These are phyloP conservation scores for Lasioglossum calceatum DNA, from an alignment of 2,888 invertebrate genomes.

Conservation along the genomic window DNA sequence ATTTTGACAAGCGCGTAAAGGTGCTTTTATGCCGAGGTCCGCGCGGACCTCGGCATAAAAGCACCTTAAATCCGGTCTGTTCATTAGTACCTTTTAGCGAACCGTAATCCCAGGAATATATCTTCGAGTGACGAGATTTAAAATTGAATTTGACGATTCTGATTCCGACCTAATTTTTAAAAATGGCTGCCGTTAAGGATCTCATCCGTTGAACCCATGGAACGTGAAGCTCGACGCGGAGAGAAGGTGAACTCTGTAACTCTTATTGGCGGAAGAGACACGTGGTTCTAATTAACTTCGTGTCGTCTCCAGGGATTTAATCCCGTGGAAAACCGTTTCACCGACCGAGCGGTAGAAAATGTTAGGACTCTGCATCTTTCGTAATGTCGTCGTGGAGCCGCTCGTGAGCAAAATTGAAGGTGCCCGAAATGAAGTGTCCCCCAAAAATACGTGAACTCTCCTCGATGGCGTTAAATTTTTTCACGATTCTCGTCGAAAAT, in stretches of 20 bases:
- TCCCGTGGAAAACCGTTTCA: slow-evolving; percentile 67
- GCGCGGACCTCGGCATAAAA: no score
- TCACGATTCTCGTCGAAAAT: background rate
- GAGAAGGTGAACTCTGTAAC: slow-evolving; percentile 52
- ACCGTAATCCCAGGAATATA: background rate
- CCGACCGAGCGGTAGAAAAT: slow-evolving; percentile 56
- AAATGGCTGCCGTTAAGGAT: slow-evolving; percentile 23
- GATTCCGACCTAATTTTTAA: slow-evolving; percentile 36
- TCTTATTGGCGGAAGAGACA: slow-evolving; percentile 66
- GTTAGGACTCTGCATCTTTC: slow-evolving; percentile 63
- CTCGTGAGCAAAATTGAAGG: slow-evolving; percentile 57
- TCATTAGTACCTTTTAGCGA: background rate
- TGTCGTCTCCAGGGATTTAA: slow-evolving; percentile 67
- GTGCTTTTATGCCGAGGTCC: no score
- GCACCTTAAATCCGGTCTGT: no score
- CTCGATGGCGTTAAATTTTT: slow-evolving; percentile 3
- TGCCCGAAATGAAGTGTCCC: slow-evolving; percentile 25
- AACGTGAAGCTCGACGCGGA: slow-evolving; percentile 23
- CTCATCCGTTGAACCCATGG: background rate
- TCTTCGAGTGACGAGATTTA: slow-evolving; percentile 17
- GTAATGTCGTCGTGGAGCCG: slow-evolving; percentile 53
- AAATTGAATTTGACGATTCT: slow-evolving; percentile 27
- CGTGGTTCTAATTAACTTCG: slow-evolving; percentile 73
- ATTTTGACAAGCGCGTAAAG: background rate
- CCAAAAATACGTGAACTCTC: background rate